phyloP scores from a whole-genome alignment of 37 sponge, comb jelly and placozoan genomes.

The Halisarca cf. caerulea region DNA sequence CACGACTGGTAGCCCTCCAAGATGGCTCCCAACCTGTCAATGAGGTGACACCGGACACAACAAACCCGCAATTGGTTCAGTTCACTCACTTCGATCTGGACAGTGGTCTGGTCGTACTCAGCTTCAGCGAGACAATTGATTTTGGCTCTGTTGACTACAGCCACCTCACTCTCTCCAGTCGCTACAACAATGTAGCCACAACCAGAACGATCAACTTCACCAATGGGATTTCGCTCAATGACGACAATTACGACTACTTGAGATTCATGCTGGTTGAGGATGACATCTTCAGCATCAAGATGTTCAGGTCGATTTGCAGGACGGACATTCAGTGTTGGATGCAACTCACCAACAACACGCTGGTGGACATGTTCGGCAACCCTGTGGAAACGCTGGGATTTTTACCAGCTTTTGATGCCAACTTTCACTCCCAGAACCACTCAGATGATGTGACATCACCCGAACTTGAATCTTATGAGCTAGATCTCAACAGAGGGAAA shows the following conservation, averaged over 20 bases:
- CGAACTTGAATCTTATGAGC: slow-evolving; percentile 34
- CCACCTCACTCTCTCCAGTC: slow-evolving; percentile 33
- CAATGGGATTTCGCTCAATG: slow-evolving; percentile 44
- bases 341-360: slow-evolving; percentile 46
- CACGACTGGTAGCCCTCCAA: background rate
- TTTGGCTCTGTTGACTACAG: slow-evolving; percentile 54
- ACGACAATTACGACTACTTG: slow-evolving; percentile 39
- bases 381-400: background rate
- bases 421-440: slow-evolving; percentile 29
- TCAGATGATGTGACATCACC: slow-evolving; percentile 66
- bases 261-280: slow-evolving; percentile 32
- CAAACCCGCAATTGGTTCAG: slow-evolving; percentile 46
- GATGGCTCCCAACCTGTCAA: slow-evolving; percentile 14
- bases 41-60: slow-evolving; percentile 60
- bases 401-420: background rate
- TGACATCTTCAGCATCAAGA: slow-evolving; percentile 72
- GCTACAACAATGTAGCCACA: background rate
- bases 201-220: slow-evolving; percentile 29
- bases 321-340: slow-evolving; percentile 52
- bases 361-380: slow-evolving; percentile 85
- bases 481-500: slow-evolving; percentile 73
- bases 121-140: slow-evolving; percentile 82
- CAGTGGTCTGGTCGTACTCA: slow-evolving; percentile 49
- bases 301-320: slow-evolving; percentile 53
- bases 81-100: slow-evolving; percentile 74